Conservation (phyloP, 2,113 vertebrate genomes). For the Ginglymostoma cirratum region DNA sequence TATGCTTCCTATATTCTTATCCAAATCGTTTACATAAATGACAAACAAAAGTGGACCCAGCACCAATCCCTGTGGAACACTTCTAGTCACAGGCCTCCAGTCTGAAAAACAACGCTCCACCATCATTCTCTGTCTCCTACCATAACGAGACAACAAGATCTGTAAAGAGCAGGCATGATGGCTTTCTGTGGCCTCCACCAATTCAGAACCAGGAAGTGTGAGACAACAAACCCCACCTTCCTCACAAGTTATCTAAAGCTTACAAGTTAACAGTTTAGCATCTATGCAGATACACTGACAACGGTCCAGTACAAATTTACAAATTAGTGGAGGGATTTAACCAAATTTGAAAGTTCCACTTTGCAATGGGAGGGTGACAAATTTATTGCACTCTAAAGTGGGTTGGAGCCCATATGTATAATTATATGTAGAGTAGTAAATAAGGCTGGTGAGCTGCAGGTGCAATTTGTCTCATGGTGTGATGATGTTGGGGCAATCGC, state of each 20-base stretch:
- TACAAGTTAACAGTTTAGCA: background rate
- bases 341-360: background rate
- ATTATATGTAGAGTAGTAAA: background rate
- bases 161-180: background rate
- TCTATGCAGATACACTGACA: background rate
- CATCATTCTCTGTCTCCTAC: too few relatives aligned
- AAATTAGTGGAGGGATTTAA: background rate
- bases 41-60: too few relatives aligned
- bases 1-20: too few relatives aligned
- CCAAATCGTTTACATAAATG: too few relatives aligned
- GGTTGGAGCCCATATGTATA: background rate
- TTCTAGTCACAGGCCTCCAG: too few relatives aligned
- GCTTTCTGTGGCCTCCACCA: background rate
- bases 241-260: background rate
- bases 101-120: too few relatives aligned
- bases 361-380: background rate
- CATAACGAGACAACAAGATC: background rate
- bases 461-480: background rate
- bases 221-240: background rate
- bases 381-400: background rate
- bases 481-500: background rate
- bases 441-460: background rate
- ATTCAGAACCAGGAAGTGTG: background rate
- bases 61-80: too few relatives aligned
- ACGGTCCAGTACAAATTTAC: background rate